phyloP scores from a whole-genome alignment of 1,140 invertebrate genomes.

The Drosophila quadrilineata region DNA sequence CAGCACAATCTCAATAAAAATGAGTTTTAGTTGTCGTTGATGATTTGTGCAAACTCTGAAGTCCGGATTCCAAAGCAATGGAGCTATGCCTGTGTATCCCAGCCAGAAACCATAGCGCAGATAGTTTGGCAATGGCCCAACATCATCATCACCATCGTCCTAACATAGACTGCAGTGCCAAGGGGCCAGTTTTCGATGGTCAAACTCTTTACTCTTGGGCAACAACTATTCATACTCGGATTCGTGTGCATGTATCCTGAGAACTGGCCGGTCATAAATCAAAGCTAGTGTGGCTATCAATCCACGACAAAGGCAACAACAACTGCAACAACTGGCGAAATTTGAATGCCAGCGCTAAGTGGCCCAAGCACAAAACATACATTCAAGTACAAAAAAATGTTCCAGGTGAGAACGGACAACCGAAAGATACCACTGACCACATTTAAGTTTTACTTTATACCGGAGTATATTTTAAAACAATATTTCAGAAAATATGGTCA shows the following conservation, averaged over 20 bases:
- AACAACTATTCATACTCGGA: not conserved
- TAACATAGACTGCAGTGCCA: no score
- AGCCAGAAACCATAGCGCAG: no score
- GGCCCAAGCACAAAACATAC: constrained; percentile 29
- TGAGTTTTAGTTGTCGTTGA: constrained; percentile 47
- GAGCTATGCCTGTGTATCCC: no score
- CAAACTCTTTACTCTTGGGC: not conserved
- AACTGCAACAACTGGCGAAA: constrained; percentile 33
- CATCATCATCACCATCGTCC: no score
- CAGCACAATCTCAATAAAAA: not conserved
- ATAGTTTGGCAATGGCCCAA: constrained; percentile 42
- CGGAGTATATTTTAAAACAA: no score
- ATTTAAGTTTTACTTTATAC: no score
- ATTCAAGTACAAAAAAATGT: not conserved
- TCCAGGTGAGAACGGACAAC: no score
- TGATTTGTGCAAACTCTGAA: no score
- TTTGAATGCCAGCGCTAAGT: constrained; percentile 67
- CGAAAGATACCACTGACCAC: no score
- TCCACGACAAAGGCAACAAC: constrained; percentile 44
- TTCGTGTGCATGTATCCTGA: constrained; percentile 15
- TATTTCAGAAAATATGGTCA: no score
- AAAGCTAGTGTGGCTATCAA: constrained; percentile 67
- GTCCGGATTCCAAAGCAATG: no score
- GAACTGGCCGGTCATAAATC: constrained; percentile 56
- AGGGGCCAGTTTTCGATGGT: not conserved